These are phyloP conservation scores for Plutomurus gul DNA, from an alignment of 1,140 invertebrate genomes.

Conservation along the genomic window DNA sequence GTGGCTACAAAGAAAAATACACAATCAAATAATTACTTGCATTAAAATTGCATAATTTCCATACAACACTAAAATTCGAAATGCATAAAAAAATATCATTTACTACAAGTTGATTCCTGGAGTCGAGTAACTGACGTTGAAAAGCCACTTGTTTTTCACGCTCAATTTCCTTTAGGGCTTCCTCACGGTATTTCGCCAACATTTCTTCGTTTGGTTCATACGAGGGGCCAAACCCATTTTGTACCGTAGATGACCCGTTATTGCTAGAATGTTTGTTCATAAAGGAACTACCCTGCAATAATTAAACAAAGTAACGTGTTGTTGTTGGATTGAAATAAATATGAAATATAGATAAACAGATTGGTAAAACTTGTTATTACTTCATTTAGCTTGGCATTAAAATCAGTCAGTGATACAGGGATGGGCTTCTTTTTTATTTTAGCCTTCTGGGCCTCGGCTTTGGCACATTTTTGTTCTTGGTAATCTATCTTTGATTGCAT, in stretches of 20 bases:
- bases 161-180: conserved; percentile 44
- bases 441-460: conserved; percentile 55
- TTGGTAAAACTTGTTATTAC: neutral
- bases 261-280: neutral
- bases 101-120: conserved; percentile 22
- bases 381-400: conserved; percentile 59
- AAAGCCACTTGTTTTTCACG: conserved; percentile 33
- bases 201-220: conserved; percentile 28
- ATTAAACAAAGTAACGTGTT: neutral
- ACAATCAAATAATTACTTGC: neutral
- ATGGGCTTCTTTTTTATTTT: conserved; percentile 66
- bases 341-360: too few relatives aligned
- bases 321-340: too few relatives aligned
- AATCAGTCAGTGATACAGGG: conserved; percentile 69
- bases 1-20: neutral
- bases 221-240: neutral
- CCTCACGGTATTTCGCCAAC: conserved; percentile 36
- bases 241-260: neutral
- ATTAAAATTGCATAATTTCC: neutral
- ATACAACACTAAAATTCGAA: neutral
- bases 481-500: conserved; percentile 70
- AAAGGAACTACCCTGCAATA: neutral
- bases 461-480: conserved; percentile 66
- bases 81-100: neutral
- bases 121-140: conserved; percentile 29